Evolutionary conservation across 2,888 invertebrate genomes (phyloP).

Genomic region (Nymphalis urticae): DNA sequence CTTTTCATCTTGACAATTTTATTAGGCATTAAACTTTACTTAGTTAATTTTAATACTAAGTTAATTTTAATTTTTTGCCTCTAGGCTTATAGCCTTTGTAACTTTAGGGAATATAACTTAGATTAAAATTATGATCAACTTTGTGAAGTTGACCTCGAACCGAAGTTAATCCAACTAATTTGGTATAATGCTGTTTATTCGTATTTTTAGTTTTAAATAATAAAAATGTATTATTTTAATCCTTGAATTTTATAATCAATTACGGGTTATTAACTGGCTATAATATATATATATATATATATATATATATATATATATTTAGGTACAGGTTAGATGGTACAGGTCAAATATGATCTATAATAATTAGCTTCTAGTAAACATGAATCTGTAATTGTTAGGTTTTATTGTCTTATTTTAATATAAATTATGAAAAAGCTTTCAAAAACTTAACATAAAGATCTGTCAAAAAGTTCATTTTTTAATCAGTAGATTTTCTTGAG

Average conservation of each 20-base stretch:
- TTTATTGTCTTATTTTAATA: no score
- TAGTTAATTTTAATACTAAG: background rate
- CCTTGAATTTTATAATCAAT: background rate
- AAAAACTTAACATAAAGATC: no score
- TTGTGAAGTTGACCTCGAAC: slow-evolving; percentile 9
- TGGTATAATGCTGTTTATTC: slow-evolving; percentile 20
- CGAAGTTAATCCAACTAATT: slow-evolving; percentile 17
- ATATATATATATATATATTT: no score
- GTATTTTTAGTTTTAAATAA: background rate
- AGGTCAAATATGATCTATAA: no score
- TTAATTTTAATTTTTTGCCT: slow-evolving; percentile 11
- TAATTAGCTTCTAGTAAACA: no score
- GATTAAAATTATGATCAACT: slow-evolving; percentile 19
- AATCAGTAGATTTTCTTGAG: no score
- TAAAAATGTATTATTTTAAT: background rate
- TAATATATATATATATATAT: no score
- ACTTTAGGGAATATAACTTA: slow-evolving; percentile 23
- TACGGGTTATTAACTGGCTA: background rate
- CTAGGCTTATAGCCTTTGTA: slow-evolving; percentile 14
- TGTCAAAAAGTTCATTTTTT: no score
- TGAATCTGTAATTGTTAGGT: no score
- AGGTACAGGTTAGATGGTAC: no score
- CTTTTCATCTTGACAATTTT: background rate
- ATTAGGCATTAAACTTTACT: slow-evolving; percentile 1
- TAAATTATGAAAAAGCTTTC: no score